Percentiles rank a stretch among this genome's conserved stretches.
These are phyloP conservation scores for Ptilorrhoa leucosticta DNA, from an alignment of 2,113 vertebrate species.

Conservation along the genomic window DNA sequence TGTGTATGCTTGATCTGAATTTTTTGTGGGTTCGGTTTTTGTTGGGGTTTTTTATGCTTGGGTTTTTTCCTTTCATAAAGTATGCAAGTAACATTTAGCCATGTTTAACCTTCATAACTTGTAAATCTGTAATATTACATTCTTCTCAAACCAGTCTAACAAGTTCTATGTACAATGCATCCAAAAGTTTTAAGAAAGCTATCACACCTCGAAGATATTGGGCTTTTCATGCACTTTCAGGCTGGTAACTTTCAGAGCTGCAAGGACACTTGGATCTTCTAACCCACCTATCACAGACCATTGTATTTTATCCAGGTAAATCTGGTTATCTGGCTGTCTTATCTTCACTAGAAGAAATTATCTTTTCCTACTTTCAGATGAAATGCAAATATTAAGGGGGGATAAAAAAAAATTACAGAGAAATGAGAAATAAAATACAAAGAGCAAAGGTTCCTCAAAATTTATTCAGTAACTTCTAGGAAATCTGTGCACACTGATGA, in stretches of 20 bases:
- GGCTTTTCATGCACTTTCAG: not conserved
- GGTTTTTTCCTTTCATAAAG: not conserved
- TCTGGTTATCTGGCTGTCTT: not conserved
- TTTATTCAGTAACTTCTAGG: not conserved
- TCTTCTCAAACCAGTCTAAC: not conserved
- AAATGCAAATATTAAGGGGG: not conserved
- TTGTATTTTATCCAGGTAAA: not conserved
- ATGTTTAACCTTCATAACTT: not conserved
- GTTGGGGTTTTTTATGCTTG: not conserved
- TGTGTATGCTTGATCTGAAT: not conserved
- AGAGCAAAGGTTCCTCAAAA: not conserved
- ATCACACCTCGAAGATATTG: not conserved
- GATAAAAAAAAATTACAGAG: not conserved
- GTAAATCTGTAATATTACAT: not conserved
- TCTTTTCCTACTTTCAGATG: not conserved
- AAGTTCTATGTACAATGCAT: not conserved
- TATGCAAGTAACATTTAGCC: not conserved
- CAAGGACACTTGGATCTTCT: not conserved
- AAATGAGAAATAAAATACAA: not conserved
- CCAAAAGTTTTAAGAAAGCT: not conserved
- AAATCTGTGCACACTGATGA: not conserved
- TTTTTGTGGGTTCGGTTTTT: not conserved
- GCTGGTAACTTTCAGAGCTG: not conserved
- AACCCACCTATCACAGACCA: not conserved
- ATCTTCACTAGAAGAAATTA: not conserved